Conservation (phyloP, 64 coral and sea anemone species). For the Actinia equina region DNA sequence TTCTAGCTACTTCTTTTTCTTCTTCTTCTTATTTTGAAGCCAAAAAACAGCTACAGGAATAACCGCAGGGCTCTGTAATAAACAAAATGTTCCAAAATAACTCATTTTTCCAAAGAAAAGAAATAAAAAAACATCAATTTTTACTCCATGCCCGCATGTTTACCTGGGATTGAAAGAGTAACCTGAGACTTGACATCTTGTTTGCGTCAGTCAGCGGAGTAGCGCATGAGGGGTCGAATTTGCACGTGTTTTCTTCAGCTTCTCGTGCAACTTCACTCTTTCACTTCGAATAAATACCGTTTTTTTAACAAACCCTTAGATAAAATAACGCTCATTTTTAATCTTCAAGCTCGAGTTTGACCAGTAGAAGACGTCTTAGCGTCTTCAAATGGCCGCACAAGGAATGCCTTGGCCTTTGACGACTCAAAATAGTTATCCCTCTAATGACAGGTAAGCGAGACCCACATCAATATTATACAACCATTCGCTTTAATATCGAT, state of each 20-base stretch:
- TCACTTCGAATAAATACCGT: neutral
- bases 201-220: neutral
- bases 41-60: too few relatives aligned
- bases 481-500: too few relatives aligned
- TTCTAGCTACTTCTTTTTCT: too few relatives aligned
- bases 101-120: too few relatives aligned
- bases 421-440: neutral
- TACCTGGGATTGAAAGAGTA: neutral
- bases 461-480: neutral
- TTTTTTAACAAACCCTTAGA: neutral
- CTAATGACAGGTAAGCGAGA: neutral
- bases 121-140: too few relatives aligned
- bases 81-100: too few relatives aligned
- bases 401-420: neutral
- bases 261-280: neutral
- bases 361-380: neutral
- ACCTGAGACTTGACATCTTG: neutral
- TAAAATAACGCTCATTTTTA: neutral
- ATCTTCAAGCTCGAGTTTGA: neutral
- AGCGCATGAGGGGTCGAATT: neutral
- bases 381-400: neutral
- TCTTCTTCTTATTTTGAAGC: too few relatives aligned
- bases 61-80: too few relatives aligned
- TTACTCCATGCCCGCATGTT: neutral
- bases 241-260: neutral